A percentile compares a stretch with the other conserved stretches of the same genome.
Evolutionary conservation across 2,797 vertebrate genomes (phyloP).

Genomic region (Hephaestus fuliginosus): DNA sequence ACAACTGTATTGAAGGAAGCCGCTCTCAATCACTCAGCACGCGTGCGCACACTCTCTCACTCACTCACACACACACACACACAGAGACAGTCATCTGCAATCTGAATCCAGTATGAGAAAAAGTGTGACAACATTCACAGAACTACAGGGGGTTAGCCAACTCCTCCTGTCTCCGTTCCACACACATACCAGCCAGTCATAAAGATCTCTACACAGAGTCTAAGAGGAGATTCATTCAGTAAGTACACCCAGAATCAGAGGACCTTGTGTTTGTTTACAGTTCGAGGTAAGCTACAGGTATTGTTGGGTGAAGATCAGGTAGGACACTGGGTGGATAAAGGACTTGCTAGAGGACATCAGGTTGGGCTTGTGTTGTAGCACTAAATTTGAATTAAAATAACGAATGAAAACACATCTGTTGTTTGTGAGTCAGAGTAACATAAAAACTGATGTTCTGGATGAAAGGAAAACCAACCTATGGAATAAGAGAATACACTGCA

Average conservation of each 20-base stretch:
- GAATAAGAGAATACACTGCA: conserved; percentile 55
- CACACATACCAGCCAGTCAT: not conserved
- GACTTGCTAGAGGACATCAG: conserved; percentile 1
- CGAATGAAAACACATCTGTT: conserved; percentile 18
- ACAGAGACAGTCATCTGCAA: conserved; percentile 15
- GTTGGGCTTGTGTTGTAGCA: conserved; percentile 13
- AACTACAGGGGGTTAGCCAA: conserved; percentile 21
- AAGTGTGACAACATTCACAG: conserved; percentile 44
- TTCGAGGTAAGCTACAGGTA: conserved; percentile 42
- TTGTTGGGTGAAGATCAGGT: conserved; percentile 6
- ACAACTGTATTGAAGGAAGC: conserved; percentile 65
- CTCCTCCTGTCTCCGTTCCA: conserved; percentile 5
- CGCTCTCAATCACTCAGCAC: conserved; percentile 19
- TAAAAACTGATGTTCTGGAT: conserved; percentile 33
- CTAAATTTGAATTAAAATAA: conserved; percentile 19
- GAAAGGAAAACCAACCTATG: conserved; percentile 42
- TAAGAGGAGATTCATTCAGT: conserved; percentile 37
- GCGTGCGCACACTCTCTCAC: not conserved
- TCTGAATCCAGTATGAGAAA: conserved; percentile 41
- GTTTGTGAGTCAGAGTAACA: conserved; percentile 22
- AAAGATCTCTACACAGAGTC: conserved; percentile 31
- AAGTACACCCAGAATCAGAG: conserved; percentile 33
- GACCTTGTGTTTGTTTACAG: conserved; percentile 47
- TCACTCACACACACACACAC: conserved; percentile 2
- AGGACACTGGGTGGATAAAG: conserved; percentile 31